Evolutionary conservation across 1,140 invertebrate species (phyloP).

Genomic region (Drusus annulatus): DNA sequence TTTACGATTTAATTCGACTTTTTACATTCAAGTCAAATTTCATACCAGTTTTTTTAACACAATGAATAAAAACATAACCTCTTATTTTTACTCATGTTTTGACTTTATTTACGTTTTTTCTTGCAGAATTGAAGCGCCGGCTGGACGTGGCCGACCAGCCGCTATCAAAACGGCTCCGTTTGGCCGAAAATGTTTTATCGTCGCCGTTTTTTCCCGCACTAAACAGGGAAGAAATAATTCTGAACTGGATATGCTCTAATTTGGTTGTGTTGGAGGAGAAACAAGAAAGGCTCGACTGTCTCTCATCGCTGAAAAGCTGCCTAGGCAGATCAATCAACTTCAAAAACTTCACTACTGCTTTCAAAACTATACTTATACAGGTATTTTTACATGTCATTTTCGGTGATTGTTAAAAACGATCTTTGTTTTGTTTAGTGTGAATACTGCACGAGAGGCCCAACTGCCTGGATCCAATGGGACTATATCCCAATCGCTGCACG

Average conservation of each 20-base stretch:
- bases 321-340: constrained; percentile 44
- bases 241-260: constrained; percentile 41
- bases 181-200: constrained; percentile 50
- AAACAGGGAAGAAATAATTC: constrained; percentile 49
- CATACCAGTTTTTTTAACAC: background rate
- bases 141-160: constrained; percentile 44
- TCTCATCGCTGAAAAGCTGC: constrained; percentile 39
- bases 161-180: constrained; percentile 46
- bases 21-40: too few species aligned
- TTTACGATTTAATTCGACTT: background rate
- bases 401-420: too few species aligned
- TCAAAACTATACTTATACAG: constrained; percentile 37
- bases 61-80: constrained; percentile 17
- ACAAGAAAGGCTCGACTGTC: background rate
- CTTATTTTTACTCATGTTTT: background rate
- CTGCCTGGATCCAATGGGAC: too few species aligned
- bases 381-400: constrained; percentile 38
- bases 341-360: constrained; percentile 36
- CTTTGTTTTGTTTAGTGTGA: too few species aligned
- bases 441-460: too few species aligned
- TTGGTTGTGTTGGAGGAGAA: background rate
- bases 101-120: background rate
- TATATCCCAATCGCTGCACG: too few species aligned
- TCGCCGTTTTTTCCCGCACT: constrained; percentile 48
- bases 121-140: constrained; percentile 53